Conservation (phyloP, 2,113 vertebrate genomes). For the Hiodon alosoides region DNA sequence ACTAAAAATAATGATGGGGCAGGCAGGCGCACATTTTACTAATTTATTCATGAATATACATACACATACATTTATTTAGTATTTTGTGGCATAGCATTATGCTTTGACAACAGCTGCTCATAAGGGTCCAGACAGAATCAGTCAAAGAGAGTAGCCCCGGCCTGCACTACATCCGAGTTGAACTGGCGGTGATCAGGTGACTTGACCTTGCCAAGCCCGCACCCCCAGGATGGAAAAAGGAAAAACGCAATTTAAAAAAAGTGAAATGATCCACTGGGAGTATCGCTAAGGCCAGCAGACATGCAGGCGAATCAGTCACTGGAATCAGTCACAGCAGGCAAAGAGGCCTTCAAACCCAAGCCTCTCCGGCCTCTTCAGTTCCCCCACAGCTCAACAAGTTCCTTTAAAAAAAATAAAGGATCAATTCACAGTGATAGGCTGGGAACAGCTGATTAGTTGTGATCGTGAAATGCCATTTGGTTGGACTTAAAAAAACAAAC, state of each 20-base stretch:
- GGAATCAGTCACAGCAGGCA: too few species aligned
- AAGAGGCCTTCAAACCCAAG: background rate
- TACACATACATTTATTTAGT: conserved; percentile 69
- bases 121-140: conserved; percentile 38
- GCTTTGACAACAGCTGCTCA: conserved; percentile 69
- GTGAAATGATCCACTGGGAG: background rate
- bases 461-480: too few species aligned
- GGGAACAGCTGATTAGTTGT: background rate
- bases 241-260: conserved; percentile 6
- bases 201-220: too few species aligned
- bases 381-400: background rate
- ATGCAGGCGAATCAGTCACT: too few species aligned
- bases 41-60: conserved; percentile 72
- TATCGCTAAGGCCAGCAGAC: background rate
- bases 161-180: background rate
- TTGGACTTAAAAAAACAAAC: too few species aligned
- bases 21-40: conserved; percentile 48
- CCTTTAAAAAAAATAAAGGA: conserved; percentile 11
- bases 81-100: conserved; percentile 69
- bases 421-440: conserved; percentile 15
- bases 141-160: too few species aligned
- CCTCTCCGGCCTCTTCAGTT: background rate
- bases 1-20: background rate
- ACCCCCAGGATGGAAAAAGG: too few species aligned
- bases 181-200: background rate